A percentile compares a stretch with the other conserved stretches of the same genome.
Conservation (phyloP, 2,888 invertebrate genomes). For the Lutraria lutraria region DNA sequence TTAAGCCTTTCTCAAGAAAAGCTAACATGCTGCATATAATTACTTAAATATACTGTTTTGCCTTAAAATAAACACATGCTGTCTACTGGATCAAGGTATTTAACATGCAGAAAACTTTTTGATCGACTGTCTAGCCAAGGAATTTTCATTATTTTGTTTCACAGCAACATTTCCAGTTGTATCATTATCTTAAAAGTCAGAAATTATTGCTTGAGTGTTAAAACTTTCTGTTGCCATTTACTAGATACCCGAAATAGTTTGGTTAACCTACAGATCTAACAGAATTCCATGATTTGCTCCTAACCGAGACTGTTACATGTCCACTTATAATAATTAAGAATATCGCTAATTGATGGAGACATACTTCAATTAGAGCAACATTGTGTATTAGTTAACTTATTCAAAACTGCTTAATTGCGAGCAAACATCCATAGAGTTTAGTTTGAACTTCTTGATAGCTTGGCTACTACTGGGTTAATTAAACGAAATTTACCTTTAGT, state of each 20-base stretch:
- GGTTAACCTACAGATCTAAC: constrained; percentile 8
- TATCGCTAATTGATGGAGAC: constrained; percentile 19
- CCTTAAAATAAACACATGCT: too few relatives aligned
- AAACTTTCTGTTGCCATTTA: constrained; percentile 8
- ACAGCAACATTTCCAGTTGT: constrained; percentile 12
- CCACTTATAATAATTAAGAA: constrained; percentile 27
- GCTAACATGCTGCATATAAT: too few relatives aligned
- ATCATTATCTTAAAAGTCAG: neutral
- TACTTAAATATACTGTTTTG: too few relatives aligned
- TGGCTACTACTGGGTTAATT: constrained; percentile 12
- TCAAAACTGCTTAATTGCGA: constrained; percentile 10
- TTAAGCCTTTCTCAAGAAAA: too few relatives aligned
- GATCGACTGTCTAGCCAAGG: constrained; percentile 10
- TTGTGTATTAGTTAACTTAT: neutral
- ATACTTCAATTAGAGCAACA: constrained; percentile 5
- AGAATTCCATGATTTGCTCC: neutral
- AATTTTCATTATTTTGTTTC: neutral
- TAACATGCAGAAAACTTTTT: neutral
- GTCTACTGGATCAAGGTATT: neutral
- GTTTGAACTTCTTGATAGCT: constrained; percentile 21
- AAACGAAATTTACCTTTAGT: neutral
- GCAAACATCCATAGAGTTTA: neutral
- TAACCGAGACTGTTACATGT: neutral
- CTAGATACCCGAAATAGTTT: neutral
- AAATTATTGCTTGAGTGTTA: neutral